Base-by-base conservation (phyloP, 2,113 vertebrate species). In the Thermophis baileyi region DNA sequence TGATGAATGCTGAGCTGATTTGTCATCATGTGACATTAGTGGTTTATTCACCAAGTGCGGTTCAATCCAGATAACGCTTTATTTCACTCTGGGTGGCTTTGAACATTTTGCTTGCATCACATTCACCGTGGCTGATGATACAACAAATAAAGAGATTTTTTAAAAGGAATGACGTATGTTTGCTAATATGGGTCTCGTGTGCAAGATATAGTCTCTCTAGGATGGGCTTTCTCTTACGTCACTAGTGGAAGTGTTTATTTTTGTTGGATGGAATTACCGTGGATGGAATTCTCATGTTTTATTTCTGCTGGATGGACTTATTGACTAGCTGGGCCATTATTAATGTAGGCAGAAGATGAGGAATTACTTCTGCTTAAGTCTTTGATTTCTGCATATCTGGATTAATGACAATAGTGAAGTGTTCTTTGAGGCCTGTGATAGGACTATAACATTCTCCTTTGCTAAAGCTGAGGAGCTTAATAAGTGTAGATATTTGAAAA, bases 81-180 rank as follows among this genome's bases (percentile, higher is more conserved):
- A 91, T n/a, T 95, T 97, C 93, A 92, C 91, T 95, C 85, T 93
- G 95, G 93, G 94, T 89, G 94, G 91, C 96, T 92, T 87, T 94
- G 94, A 95, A 95, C 2, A 1, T 95, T 92, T 96, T 93, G 94
- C 96, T 96, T 97, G 95, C n/a, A 40, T 97, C 46, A 94, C 89
- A 90, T 95, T 96, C 94, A 92, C 94, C n/a, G 30, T 16, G 91
- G 93, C 96, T 94, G 91, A 95, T 96, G 74, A 85, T 94, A 44
- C 20, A 81, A 81, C 94, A 91, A 95, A 94, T 96, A 90, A 27
- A 44, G 94, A 92, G 93, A 89, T 54, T 57, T 60, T 54, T 11
- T 27, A 54, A 89, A 93, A 81, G 35, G 89, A n/a, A 0, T n/a
- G 24, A 85, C 6, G 12, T 94, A 94, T 96, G 94, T 95, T 91